A percentile compares a stretch with the other conserved stretches of the same genome.
Conservation (phyloP, 2,888 invertebrate genomes). For the Drosophila pullipes region DNA sequence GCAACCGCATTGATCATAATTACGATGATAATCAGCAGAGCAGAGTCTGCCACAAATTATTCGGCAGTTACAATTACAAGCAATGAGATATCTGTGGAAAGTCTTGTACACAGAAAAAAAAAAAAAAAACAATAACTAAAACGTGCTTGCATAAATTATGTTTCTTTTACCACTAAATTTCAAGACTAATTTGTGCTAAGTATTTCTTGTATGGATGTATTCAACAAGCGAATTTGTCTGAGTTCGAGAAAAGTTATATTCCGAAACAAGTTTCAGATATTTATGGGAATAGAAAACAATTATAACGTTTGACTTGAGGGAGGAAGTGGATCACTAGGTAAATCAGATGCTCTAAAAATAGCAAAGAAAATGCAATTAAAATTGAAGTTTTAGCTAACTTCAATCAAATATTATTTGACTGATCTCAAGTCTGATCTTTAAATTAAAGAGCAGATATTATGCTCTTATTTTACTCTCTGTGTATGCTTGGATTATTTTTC, state of each 20-base stretch:
- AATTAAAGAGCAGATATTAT: neutral
- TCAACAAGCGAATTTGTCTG: neutral
- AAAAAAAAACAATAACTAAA: neutral
- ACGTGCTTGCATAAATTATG: neutral
- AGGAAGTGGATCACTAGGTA: neutral
- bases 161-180: neutral
- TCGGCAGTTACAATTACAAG: conserved; percentile 64
- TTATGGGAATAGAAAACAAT: no score
- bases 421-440: neutral
- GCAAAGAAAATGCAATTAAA: neutral
- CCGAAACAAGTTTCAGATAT: neutral
- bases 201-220: neutral
- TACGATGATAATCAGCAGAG: conserved; percentile 41
- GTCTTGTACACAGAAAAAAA: neutral
- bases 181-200: neutral
- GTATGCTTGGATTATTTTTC: neutral
- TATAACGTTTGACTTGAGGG: no score
- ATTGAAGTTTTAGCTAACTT: neutral
- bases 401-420: neutral
- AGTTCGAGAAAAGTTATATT: neutral
- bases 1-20: conserved; percentile 30
- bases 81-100: neutral
- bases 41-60: conserved; percentile 43
- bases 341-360: neutral
- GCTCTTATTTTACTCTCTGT: neutral